A percentile compares a stretch with the other conserved stretches of the same genome.
Evolutionary conservation across 1,140 invertebrate species (phyloP).

Genomic region (Zaprionus ghesquierei): DNA sequence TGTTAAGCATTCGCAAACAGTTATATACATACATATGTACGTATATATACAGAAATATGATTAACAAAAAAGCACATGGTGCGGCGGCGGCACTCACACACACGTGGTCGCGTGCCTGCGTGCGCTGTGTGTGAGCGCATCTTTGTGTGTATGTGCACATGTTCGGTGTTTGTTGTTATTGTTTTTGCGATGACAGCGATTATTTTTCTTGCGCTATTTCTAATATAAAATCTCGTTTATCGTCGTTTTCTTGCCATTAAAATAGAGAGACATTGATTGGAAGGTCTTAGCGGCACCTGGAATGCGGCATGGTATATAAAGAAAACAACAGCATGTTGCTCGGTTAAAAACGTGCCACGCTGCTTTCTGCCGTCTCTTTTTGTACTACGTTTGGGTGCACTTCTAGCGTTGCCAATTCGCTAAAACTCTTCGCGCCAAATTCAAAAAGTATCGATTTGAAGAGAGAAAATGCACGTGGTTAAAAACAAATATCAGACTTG

Average conservation of each 20-base stretch:
- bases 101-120: conserved; percentile 31
- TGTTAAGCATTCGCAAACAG: conserved; percentile 39
- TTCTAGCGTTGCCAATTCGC: conserved; percentile 39
- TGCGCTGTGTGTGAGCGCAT: conserved; percentile 20
- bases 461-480: conserved; percentile 23
- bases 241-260: neutral
- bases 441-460: conserved; percentile 25
- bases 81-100: conserved; percentile 36
- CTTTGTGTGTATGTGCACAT: neutral
- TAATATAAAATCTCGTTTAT: neutral
- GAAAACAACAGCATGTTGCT: conserved; percentile 58
- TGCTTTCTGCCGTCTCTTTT: conserved; percentile 46
- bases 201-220: neutral
- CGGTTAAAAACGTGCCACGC: conserved; percentile 52
- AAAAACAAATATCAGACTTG: neutral
- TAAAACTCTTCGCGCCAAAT: conserved; percentile 6
- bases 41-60: conserved; percentile 38
- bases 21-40: neutral
- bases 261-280: neutral
- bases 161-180: conserved; percentile 43
- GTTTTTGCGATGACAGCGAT: neutral
- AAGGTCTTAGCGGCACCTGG: neutral
- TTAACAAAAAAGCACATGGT: conserved; percentile 54
- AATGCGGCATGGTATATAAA: conserved; percentile 2
- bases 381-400: conserved; percentile 22